Conservation (phyloP, 2,888 invertebrate genomes). For the Heteromyza rotundicornis region DNA sequence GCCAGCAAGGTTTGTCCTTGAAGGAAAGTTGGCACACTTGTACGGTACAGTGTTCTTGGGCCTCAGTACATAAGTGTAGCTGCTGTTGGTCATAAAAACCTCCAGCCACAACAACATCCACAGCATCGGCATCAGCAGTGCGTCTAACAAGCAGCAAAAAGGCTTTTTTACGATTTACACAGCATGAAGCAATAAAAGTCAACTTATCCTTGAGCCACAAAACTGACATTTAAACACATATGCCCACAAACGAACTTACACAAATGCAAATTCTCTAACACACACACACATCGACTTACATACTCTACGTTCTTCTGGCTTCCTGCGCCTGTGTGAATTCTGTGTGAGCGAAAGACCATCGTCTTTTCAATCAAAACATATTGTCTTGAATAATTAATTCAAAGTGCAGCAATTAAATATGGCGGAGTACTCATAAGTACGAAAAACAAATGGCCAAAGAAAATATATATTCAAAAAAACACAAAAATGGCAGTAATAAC, state of each 20-base stretch:
- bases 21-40: background rate
- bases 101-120: background rate
- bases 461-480: too few species aligned
- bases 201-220: constrained; percentile 55
- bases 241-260: background rate
- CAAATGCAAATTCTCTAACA: background rate
- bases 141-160: background rate
- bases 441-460: too few species aligned
- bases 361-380: too few species aligned
- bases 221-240: constrained; percentile 47
- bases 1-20: background rate
- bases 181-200: constrained; percentile 28
- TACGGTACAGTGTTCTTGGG: background rate
- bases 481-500: too few species aligned
- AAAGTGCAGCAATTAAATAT: too few species aligned
- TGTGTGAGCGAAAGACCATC: too few species aligned
- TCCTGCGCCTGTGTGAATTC: background rate
- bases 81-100: background rate
- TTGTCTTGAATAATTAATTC: too few species aligned
- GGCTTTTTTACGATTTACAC: background rate
- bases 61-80: background rate
- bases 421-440: too few species aligned
- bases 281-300: background rate
- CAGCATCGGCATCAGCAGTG: background rate
- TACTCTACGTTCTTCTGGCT: background rate